Base-by-base conservation (phyloP, 2,113 vertebrate species). In the Platycercus adscitus region DNA sequence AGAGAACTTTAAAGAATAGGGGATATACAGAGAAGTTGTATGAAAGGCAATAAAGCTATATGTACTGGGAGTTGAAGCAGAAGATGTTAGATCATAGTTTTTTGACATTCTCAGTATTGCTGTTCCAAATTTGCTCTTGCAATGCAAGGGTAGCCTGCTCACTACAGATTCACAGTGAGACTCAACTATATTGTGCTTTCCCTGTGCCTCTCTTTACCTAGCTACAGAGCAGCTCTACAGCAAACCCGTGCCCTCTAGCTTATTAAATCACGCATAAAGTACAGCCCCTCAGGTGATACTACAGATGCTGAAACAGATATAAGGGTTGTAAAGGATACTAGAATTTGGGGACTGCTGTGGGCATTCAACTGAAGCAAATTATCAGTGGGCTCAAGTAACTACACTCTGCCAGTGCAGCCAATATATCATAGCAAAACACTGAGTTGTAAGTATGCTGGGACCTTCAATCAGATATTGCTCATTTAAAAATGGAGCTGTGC, bases 401-500 rank as follows among this genome's bases (percentile, higher is more conserved):
- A 33, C 21, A 50, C 52, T 81, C 41, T 83, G 50, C 61, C 73
- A 69, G 77, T 26, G 41, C 69, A 76, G 39, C 26, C 76, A 65
- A 86, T 91, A 64, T 44, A 61, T 92, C 88, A 88, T 2, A 84
- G 52, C 50, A 86, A 60, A 94, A 89, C 86, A 86, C n/a, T 28
- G 65, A 55, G 77, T 72, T 69, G 41, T 46, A 28, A 17, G 56
- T 81, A 50, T 21, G 52, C 52, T 60, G 92, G 83, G 77, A 88
- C 81, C 92, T 84, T 91, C 92, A 75, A 68, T 86, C 88, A 94
- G 90, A 92, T 96, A 88, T 28, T 89, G 83, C 86, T 87, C 86
- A 76, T 94, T 96, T 96, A 70, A 95, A 97, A 96, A 88, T 93
- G 88, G 92, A 97, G 65, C 92, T 79, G 83, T 87, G 91, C 80